phyloP scores from a whole-genome alignment of 2,113 vertebrate species.

The Redunca redunca region DNA sequence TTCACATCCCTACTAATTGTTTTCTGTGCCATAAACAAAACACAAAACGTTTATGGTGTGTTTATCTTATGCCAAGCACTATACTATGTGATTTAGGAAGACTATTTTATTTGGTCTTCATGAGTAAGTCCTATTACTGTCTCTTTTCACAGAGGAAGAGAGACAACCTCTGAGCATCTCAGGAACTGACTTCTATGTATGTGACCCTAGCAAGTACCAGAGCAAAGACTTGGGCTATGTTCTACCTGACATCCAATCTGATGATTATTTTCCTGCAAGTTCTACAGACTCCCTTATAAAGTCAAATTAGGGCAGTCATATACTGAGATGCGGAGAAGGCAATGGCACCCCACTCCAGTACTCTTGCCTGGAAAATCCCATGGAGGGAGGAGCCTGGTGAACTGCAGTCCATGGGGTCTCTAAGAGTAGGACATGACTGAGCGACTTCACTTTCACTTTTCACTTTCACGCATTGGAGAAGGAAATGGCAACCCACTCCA shows the following conservation, averaged over 20 bases:
- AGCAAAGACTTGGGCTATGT: not conserved
- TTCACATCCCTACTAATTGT: not conserved
- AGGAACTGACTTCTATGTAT: not conserved
- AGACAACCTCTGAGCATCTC: not conserved
- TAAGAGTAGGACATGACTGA: no score
- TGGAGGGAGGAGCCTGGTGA: no score
- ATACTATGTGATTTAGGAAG: not conserved
- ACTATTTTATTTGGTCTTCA: not conserved
- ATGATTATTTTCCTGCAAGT: not conserved
- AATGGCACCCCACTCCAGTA: no score
- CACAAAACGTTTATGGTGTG: not conserved
- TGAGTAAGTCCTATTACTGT: not conserved
- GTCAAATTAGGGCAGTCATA: not conserved
- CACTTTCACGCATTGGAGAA: no score
- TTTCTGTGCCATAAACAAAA: not conserved
- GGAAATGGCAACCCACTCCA: no score
- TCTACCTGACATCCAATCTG: not conserved
- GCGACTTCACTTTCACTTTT: no score
- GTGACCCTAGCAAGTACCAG: not conserved
- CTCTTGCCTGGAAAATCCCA: no score
- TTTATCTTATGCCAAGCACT: not conserved
- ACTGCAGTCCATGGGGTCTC: no score
- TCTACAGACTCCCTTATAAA: not conserved
- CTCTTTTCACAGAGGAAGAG: not conserved
- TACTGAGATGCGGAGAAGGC: not conserved